Evolutionary conservation across 2,113 vertebrate species (phyloP).

Genomic region (Urocolius indicus): DNA sequence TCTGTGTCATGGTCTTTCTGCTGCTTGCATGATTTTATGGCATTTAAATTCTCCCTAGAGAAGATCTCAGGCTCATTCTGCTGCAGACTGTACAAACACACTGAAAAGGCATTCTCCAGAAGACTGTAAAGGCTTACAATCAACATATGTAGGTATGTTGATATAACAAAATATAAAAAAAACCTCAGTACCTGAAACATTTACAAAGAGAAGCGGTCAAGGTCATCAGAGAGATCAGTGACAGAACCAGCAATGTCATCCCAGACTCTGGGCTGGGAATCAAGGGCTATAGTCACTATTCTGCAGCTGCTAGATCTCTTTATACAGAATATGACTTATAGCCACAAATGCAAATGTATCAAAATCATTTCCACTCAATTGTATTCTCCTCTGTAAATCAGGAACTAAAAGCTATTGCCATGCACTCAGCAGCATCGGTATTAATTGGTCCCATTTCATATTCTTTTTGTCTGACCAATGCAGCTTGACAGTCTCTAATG

Average conservation of each 20-base stretch:
- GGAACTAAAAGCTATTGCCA: conserved; percentile 30
- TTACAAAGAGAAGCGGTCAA: not conserved
- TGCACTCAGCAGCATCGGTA: conserved; percentile 38
- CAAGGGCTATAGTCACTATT: not conserved
- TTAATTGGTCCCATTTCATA: conserved; percentile 63
- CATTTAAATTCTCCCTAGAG: conserved; percentile 40
- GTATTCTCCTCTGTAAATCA: conserved; percentile 52
- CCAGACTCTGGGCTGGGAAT: not conserved
- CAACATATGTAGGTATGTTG: not conserved
- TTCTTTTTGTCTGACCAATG: conserved; percentile 76
- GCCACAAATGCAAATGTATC: conserved; percentile 55
- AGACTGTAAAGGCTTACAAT: not conserved
- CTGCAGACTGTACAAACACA: conserved; percentile 15
- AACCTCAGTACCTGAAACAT: not conserved
- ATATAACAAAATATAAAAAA: not conserved
- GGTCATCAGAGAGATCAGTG: not conserved
- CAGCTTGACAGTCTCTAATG: conserved; percentile 75
- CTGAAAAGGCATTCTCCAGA: not conserved
- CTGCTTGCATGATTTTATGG: conserved; percentile 25
- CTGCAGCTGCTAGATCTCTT: not conserved
- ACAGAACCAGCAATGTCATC: not conserved
- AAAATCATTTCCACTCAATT: conserved; percentile 59
- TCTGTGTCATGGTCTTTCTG: not conserved
- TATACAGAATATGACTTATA: conserved; percentile 15
- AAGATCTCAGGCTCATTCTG: not conserved